A percentile compares a stretch with the other conserved stretches of the same genome.
Evolutionary conservation across 2,113 vertebrate species (phyloP).

Genomic region (Ploceus nigricollis): DNA sequence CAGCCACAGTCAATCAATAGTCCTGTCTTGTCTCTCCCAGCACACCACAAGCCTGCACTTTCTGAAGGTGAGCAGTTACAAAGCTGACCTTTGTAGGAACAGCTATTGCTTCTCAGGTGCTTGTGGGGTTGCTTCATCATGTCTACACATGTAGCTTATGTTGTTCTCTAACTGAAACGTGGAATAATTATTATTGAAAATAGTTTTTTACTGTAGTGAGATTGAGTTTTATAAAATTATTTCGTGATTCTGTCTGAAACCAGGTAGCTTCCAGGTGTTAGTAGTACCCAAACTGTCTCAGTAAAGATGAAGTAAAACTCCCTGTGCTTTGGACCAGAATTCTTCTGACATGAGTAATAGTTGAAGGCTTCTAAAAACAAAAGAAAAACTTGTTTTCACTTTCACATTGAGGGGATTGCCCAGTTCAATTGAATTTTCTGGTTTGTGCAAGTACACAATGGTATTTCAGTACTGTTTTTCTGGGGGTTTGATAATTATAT

Average conservation of each 20-base stretch:
- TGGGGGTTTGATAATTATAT: neutral
- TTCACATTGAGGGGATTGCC: neutral
- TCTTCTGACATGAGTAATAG: neutral
- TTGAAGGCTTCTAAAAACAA: neutral
- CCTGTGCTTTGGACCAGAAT: neutral
- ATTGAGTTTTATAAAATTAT: neutral
- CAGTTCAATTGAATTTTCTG: neutral
- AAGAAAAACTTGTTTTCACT: neutral
- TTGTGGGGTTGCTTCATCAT: neutral
- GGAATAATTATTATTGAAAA: neutral
- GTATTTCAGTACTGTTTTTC: neutral
- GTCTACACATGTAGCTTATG: rapidly evolving
- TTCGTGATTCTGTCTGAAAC: neutral
- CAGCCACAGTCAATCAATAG: conserved; percentile 68
- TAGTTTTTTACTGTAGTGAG: neutral
- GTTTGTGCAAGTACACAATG: neutral
- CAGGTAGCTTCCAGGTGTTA: neutral
- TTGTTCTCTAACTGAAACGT: neutral
- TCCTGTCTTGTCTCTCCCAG: conserved; percentile 74
- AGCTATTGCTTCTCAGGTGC: neutral
- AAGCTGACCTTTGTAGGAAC: neutral
- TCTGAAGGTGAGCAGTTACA: conserved; percentile 78
- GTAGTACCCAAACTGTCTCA: neutral
- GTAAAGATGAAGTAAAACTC: neutral
- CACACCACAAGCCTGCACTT: conserved; percentile 83